Conservation (phyloP, 2,888 invertebrate species). For the Allophyes oxyacanthae region DNA sequence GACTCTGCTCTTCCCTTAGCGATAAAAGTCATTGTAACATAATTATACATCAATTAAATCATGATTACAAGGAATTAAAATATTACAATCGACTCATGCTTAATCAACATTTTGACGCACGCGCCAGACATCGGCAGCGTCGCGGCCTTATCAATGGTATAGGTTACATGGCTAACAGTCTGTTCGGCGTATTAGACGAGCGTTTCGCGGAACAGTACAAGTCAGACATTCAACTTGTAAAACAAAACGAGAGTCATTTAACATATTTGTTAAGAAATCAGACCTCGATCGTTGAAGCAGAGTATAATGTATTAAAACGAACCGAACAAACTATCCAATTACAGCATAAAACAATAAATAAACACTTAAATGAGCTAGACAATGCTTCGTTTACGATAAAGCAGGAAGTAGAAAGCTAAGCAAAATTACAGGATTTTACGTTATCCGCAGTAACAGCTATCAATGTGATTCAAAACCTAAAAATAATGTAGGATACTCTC, state of each 20-base stretch:
- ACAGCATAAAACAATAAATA: constrained; percentile 14
- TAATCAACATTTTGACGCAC: constrained; percentile 7
- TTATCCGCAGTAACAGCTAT: neutral
- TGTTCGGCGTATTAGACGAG: constrained; percentile 17
- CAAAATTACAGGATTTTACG: constrained; percentile 3
- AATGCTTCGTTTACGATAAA: constrained; percentile 1
- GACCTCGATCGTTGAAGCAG: constrained; percentile 7
- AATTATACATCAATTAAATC: constrained; percentile 9
- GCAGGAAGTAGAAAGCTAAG: constrained; percentile 1
- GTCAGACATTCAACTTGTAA: constrained; percentile 6
- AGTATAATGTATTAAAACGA: constrained; percentile 12
- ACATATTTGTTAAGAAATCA: constrained; percentile 11
- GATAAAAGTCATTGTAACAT: constrained; percentile 1
- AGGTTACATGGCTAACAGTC: constrained; percentile 9
- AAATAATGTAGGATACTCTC: constrained; percentile 17
- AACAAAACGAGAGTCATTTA: constrained; percentile 12
- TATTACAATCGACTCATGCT: constrained; percentile 1
- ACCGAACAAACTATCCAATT: constrained; percentile 9
- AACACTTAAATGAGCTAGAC: constrained; percentile 12
- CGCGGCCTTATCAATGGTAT: constrained; percentile 13
- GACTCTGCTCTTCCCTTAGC: neutral
- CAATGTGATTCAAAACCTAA: constrained; percentile 4
- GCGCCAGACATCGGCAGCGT: constrained; percentile 6
- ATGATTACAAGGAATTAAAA: neutral
- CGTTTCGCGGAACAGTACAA: constrained; percentile 14